These are phyloP conservation scores for Cyphomyrus plagiostoma DNA, from an alignment of 2,113 vertebrate species.

Conservation along the genomic window DNA sequence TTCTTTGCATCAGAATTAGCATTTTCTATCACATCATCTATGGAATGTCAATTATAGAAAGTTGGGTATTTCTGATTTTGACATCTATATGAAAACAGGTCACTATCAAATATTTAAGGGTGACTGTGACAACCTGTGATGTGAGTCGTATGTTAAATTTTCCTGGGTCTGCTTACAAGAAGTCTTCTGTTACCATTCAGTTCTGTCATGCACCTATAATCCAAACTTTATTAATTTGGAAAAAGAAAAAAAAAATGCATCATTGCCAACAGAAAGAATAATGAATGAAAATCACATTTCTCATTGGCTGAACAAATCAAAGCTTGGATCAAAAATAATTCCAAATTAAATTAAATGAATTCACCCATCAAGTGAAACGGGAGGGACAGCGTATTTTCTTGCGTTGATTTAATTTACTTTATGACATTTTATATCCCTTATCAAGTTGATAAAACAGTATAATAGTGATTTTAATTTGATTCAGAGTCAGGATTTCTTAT, in stretches of 20 bases:
- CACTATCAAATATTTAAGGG: background rate
- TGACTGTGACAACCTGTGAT: background rate
- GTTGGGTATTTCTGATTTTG: background rate
- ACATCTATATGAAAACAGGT: background rate
- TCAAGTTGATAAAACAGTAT: background rate
- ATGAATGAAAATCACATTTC: conserved; percentile 13
- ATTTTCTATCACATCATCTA: background rate
- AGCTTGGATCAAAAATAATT: background rate
- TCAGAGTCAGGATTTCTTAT: background rate
- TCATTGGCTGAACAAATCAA: conserved; percentile 10
- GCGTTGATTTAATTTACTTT: conserved; percentile 10
- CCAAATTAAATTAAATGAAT: conserved; percentile 13
- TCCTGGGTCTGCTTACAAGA: background rate
- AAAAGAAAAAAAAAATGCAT: background rate
- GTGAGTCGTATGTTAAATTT: background rate
- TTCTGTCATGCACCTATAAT: conserved; percentile 6
- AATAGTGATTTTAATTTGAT: conserved; percentile 6
- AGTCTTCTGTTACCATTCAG: background rate
- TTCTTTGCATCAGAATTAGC: background rate
- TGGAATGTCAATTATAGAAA: background rate
- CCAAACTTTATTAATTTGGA: background rate
- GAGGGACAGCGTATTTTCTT: background rate
- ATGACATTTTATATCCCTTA: conserved; percentile 12
- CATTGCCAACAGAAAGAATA: background rate
- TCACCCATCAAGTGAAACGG: conserved; percentile 10